Evolutionary conservation across 1,140 invertebrate genomes (phyloP), one percentile per base, ranked within the genome.

Genomic region (Pachyrhynchus sulphureomaculatus): DNA sequence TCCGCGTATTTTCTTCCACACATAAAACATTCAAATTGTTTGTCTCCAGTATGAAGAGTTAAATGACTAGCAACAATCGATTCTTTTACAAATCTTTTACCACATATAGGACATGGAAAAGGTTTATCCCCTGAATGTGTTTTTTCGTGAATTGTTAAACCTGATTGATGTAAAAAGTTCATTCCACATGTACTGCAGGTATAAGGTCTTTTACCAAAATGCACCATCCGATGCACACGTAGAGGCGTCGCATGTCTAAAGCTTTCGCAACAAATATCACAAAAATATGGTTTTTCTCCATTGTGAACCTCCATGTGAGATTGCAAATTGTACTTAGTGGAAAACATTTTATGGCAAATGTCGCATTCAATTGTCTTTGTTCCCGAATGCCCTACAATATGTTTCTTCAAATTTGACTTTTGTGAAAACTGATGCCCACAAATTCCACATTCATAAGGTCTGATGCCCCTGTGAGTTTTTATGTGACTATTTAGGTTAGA

Each of bases 111-210:
- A 68, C 86, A 88, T 49, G 75, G 80, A 66, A 84, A 88, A 2
- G 83, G 84, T 72, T 84, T 85, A 72, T 88, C 86, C n/a, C 85
- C 84, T 1, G 85, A 86, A 68, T 88, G 86, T 2, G 83, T 84
- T 32, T 85, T 78, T 69, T 86, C 78, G 67, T 88, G 87, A 4
- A 83, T 78, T 73, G 84, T 84, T 62, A 86, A 79, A 72, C 85
- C 83, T 61, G 83, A 85, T 64, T 79, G 79, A 53, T 83, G 85
- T 69, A 85, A 78, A 26, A 86, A 76, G 49, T 79, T 79, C 34
- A 83, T 75, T 41, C 82, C 79, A 71, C 84, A 86, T 59, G 83
- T 76, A 71, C 78, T 73, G 72, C 84, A 86, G 60, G 81, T 76
- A 72, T 85, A 82, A 48, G 81, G 79, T 75, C 85, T 85, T 64